Conservation (phyloP, 2,113 vertebrate genomes). For the Ahaetulla prasina region DNA sequence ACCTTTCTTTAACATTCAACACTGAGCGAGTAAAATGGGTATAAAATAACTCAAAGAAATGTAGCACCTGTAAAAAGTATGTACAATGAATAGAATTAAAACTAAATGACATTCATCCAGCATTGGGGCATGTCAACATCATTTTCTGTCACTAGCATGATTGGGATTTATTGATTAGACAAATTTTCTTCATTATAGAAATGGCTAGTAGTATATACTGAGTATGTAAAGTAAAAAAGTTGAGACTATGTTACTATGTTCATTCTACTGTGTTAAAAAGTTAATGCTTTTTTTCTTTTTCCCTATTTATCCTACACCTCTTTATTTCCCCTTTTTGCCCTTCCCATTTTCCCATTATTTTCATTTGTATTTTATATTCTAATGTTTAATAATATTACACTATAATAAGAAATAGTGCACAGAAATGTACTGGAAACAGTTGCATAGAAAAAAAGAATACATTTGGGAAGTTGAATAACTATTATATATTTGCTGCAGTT, state of each 20-base stretch:
- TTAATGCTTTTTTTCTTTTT: not conserved
- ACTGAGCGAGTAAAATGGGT: not conserved
- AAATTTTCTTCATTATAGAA: not conserved
- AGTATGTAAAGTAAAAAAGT: not conserved
- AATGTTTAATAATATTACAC: not conserved
- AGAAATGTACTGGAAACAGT: not conserved
- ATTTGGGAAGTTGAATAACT: not conserved
- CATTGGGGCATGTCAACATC: not conserved
- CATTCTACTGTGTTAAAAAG: not conserved
- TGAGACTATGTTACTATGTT: not conserved
- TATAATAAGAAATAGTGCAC: not conserved
- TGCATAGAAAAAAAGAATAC: not conserved
- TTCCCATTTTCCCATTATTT: not conserved
- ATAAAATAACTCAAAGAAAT: not conserved
- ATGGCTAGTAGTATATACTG: not conserved
- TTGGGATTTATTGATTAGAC: not conserved
- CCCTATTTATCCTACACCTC: not conserved
- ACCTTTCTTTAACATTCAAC: not conserved
- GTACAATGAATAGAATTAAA: not conserved
- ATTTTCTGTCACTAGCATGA: not conserved
- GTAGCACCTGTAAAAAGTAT: not conserved
- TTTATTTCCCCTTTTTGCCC: not conserved
- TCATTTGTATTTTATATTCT: not conserved
- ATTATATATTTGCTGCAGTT: not conserved
- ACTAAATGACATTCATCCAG: not conserved